Conservation (phyloP, 1,140 invertebrate species). For the Vollenhovia emeryi region DNA sequence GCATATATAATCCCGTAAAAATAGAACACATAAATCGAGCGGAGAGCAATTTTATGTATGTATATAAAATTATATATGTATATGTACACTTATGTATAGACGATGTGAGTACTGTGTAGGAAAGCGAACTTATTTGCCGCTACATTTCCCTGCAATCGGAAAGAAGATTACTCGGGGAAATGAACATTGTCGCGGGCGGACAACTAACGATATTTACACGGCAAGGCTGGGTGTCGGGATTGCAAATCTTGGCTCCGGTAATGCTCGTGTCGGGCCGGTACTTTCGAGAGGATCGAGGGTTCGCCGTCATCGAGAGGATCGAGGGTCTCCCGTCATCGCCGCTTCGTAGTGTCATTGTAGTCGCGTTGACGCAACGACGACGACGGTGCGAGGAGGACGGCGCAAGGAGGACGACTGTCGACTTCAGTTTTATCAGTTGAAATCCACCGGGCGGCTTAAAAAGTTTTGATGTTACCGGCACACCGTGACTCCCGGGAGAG, state of each 20-base stretch:
- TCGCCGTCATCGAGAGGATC: background rate
- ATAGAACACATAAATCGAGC: background rate
- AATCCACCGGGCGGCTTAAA: slow-evolving; percentile 48
- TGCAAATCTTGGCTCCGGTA: background rate
- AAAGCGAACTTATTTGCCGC: slow-evolving; percentile 20
- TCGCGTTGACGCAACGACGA: background rate
- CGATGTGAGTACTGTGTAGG: background rate
- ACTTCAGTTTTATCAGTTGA: slow-evolving; percentile 49
- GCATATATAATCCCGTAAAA: slow-evolving; percentile 35
- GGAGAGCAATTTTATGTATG: background rate
- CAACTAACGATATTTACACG: slow-evolving; percentile 37
- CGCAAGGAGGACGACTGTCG: slow-evolving; percentile 16
- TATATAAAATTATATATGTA: background rate
- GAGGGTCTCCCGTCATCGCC: background rate
- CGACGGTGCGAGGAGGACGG: background rate
- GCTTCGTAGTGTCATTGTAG: background rate
- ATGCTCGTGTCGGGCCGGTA: background rate
- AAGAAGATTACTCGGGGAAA: slow-evolving; percentile 16
- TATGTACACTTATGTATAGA: no score
- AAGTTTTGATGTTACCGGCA: slow-evolving; percentile 45
- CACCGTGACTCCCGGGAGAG: background rate
- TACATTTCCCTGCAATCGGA: slow-evolving; percentile 1
- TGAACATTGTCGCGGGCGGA: background rate
- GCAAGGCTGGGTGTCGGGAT: background rate
- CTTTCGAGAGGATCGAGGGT: background rate